A percentile compares a stretch with the other conserved stretches of the same genome.
Conservation (phyloP, 1,140 invertebrate genomes). For the Drosophila carrolli region DNA sequence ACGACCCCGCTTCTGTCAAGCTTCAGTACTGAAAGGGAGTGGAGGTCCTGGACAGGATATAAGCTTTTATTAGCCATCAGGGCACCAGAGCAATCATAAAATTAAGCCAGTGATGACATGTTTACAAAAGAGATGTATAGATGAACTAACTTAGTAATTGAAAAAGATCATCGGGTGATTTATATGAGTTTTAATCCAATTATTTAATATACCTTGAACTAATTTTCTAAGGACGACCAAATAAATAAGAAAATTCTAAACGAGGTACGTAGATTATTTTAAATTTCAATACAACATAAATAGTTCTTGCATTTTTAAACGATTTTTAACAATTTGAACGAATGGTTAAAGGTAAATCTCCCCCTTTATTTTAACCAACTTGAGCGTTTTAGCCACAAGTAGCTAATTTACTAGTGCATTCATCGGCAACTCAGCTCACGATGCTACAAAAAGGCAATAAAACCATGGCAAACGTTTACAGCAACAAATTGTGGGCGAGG, state of each 20-base stretch:
- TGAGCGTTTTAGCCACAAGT: conserved; percentile 12
- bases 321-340: no score
- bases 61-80: conserved; percentile 50
- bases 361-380: neutral
- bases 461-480: conserved; percentile 44
- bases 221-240: no score
- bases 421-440: conserved; percentile 42
- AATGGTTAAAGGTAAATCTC: neutral
- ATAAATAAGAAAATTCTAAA: no score
- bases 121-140: no score
- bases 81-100: neutral
- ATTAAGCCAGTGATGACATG: neutral
- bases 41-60: conserved; percentile 15
- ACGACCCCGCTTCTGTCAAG: conserved; percentile 20
- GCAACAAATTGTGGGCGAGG: conserved; percentile 7
- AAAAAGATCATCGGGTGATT: no score
- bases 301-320: no score
- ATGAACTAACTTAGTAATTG: no score
- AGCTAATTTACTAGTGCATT: conserved; percentile 77
- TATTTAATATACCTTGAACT: no score
- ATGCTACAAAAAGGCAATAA: conserved; percentile 57
- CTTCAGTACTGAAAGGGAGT: conserved; percentile 36
- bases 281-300: no score
- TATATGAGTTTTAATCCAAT: no score
- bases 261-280: no score